Evolutionary conservation across 1,140 invertebrate genomes (phyloP).

Genomic region (Psilanteris sp.): DNA sequence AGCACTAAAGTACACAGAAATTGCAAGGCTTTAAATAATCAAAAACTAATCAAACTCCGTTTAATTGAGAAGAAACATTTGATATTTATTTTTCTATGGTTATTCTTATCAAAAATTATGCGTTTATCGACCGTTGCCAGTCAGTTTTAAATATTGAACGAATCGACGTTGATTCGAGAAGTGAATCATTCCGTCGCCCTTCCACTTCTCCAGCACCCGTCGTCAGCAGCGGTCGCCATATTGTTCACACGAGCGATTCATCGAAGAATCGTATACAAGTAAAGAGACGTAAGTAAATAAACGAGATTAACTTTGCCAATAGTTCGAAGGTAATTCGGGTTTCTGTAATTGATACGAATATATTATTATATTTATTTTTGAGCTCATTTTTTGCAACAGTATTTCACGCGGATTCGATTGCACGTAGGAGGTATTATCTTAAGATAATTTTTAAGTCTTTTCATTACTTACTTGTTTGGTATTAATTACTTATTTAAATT

Average conservation of each 20-base stretch:
- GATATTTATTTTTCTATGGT: no score
- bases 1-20: no score
- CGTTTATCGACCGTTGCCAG: not conserved
- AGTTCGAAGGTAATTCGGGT: constrained; percentile 31
- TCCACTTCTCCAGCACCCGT: constrained; percentile 49
- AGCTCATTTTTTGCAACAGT: not conserved
- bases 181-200: constrained; percentile 46
- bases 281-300: constrained; percentile 35
- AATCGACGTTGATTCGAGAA: constrained; percentile 35
- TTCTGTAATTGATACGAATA: constrained; percentile 4
- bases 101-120: not conserved
- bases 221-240: constrained; percentile 44
- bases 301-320: constrained; percentile 44
- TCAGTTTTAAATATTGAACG: constrained; percentile 7
- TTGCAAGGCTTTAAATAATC: no score
- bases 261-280: constrained; percentile 15
- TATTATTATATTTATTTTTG: constrained; percentile 1
- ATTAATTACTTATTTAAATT: no score
- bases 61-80: no score
- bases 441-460: not conserved
- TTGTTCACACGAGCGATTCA: constrained; percentile 34
- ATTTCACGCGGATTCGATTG: not conserved
- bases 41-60: no score
- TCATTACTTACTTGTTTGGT: no score
- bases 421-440: not conserved